Evolutionary conservation across 2,888 invertebrate genomes (phyloP).

Genomic region (Anoncus sp.): DNA sequence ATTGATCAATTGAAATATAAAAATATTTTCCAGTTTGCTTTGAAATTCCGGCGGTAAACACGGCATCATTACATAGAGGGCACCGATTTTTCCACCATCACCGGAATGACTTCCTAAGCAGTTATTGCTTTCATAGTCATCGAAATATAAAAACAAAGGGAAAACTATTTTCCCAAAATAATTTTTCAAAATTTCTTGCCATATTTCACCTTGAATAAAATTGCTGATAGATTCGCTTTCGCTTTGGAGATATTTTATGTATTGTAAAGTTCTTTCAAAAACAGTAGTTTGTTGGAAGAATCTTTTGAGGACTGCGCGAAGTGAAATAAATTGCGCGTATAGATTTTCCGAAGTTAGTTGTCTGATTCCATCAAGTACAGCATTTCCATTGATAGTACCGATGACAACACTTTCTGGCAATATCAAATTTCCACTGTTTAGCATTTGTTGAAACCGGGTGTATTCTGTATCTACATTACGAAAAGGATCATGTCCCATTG

Average conservation of each 20-base stretch:
- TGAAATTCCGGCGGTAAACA: conserved; percentile 54
- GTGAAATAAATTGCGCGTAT: conserved; percentile 43
- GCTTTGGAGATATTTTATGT: conserved; percentile 20
- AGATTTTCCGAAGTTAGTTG: conserved; percentile 13
- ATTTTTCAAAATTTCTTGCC: conserved; percentile 41
- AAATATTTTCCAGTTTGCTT: conserved; percentile 50
- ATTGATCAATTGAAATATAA: conserved; percentile 53
- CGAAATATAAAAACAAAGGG: conserved; percentile 59
- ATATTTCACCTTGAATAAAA: conserved; percentile 52
- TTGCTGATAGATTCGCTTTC: conserved; percentile 26
- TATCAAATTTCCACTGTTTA: conserved; percentile 37
- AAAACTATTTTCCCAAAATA: conserved; percentile 43
- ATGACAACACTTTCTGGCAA: conserved; percentile 22
- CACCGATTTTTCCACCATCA: conserved; percentile 28
- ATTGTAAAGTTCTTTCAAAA: conserved; percentile 38
- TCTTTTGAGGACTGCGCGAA: conserved; percentile 44
- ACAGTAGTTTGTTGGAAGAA: conserved; percentile 48
- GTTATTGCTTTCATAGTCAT: conserved; percentile 59
- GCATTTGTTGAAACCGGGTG: conserved; percentile 30
- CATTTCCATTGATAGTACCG: conserved; percentile 10
- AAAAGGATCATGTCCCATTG: conserved; percentile 8
- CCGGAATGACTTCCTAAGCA: conserved; percentile 50
- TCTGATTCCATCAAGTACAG: background rate
- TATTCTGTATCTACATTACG: conserved; percentile 36
- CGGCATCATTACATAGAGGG: conserved; percentile 15